A percentile compares a stretch with the other conserved stretches of the same genome.
phyloP scores from a whole-genome alignment of 2,113 vertebrate species.

The Psophia crepitans region DNA sequence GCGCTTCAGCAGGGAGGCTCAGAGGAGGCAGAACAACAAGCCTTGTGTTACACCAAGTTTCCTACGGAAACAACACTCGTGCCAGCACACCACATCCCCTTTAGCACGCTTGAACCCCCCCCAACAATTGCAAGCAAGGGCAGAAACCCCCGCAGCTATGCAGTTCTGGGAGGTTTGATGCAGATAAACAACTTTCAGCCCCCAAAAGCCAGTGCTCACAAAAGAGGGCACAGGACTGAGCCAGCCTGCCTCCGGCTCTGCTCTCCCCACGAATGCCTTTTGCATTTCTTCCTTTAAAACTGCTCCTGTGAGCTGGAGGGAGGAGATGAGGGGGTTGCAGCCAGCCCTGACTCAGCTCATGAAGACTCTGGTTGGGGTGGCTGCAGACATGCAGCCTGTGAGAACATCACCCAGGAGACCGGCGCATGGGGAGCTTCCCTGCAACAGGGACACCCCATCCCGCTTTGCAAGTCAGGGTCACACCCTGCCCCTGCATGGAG shows the following conservation, averaged over 20 bases:
- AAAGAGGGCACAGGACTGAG: neutral
- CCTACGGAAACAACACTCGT: neutral
- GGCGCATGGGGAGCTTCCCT: neutral
- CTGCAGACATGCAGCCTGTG: neutral
- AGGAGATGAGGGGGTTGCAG: neutral
- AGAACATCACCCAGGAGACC: neutral
- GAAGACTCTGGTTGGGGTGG: neutral
- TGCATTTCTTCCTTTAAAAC: neutral
- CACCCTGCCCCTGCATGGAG: neutral
- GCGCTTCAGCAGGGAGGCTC: neutral
- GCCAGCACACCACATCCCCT: neutral
- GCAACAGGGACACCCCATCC: neutral
- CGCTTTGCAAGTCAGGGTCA: accelerated
- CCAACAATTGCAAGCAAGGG: neutral
- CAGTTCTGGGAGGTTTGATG: neutral
- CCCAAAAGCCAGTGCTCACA: neutral
- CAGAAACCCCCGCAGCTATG: neutral
- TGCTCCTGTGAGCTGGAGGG: neutral
- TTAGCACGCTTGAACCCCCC: neutral
- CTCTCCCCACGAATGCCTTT: neutral
- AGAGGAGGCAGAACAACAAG: neutral
- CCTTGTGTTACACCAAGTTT: neutral
- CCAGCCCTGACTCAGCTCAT: neutral
- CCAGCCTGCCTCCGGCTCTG: neutral
- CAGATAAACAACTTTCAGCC: neutral